A percentile compares a stretch with the other conserved stretches of the same genome.
These are phyloP conservation scores for Psammodynastes pulverulentus DNA, from an alignment of 2,113 vertebrate species.

Conservation along the genomic window DNA sequence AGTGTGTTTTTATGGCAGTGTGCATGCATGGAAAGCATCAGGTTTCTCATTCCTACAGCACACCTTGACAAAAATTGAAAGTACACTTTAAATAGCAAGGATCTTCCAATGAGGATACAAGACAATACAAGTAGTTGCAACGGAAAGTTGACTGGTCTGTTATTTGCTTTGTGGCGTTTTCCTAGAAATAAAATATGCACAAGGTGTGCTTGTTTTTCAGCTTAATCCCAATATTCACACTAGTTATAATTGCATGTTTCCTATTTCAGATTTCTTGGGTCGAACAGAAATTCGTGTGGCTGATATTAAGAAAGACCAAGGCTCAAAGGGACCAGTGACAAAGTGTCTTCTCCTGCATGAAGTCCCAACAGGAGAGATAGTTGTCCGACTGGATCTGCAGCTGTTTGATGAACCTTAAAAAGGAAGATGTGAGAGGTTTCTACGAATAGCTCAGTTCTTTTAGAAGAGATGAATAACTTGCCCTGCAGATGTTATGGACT, in stretches of 20 bases:
- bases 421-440: constrained; percentile 26
- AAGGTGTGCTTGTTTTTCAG: not conserved
- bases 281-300: constrained; percentile 97
- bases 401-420: constrained; percentile 90
- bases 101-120: not conserved
- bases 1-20: not conserved
- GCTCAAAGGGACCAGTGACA: constrained; percentile 95
- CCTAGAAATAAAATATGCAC: not conserved
- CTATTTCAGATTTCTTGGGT: constrained; percentile 89
- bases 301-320: constrained; percentile 98
- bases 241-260: not conserved
- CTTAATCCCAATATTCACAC: not conserved
- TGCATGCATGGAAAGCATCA: too few species aligned
- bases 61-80: not conserved
- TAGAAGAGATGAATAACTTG: constrained; percentile 30
- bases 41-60: not conserved
- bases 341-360: constrained; percentile 96
- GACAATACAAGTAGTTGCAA: not conserved
- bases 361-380: constrained; percentile 97
- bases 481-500: constrained; percentile 40
- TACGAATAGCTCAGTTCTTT: constrained; percentile 31
- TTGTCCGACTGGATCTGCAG: constrained; percentile 94
- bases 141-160: not conserved
- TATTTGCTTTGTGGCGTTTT: not conserved
- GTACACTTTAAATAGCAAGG: not conserved